Evolutionary conservation across 2,113 vertebrate species (phyloP), one percentile per base, ranked within the genome.

Genomic region (Hassar affinis): DNA sequence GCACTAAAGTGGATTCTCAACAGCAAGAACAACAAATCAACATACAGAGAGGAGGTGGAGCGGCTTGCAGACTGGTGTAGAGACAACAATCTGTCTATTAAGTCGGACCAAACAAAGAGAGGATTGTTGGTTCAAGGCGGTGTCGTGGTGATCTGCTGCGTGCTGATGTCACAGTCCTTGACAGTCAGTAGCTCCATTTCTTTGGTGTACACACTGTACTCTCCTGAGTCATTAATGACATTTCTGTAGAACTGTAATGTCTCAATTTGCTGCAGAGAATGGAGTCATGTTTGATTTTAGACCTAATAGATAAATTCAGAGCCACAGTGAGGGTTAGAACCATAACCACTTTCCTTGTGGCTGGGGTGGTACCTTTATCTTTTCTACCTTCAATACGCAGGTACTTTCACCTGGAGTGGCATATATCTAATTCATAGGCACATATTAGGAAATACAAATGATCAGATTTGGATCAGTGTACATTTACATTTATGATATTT

Each of bases 31-130:
- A 66, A 18, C 15, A 68, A 22, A 33, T 22, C 64, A 68, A 9
- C 64, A 68, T 38, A 68, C 64, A 68, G 7, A 38, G 61, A 64
- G 61, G 12, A 64, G 61, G 61, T 68, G 33, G 33, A 68, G 64
- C 17, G 3, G 64, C 64, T 38, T 68, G 33, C 33, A 68, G 33
- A 68, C 64, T 68, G 64, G 35, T 35, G 64, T 10, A 22, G 64
- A 68, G 64, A 68, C 64, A 68, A 68, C 64, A 68, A 68, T 68
- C 33, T 68, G 33, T 68, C 33, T 68, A 68, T 68, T 68, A 68
- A 68, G 22, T 33, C 38, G 17, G 18, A 38, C 33, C 1, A 22
- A 22, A 68, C 64, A 68, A 68, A 68, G 64, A 38, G 17, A 38
- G 33, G 8, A 38, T 38, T 68, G 64, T 68, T 68, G 33, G 22